Evolutionary conservation across 2,888 invertebrate genomes (phyloP).

Genomic region (Plagodis dolabraria): DNA sequence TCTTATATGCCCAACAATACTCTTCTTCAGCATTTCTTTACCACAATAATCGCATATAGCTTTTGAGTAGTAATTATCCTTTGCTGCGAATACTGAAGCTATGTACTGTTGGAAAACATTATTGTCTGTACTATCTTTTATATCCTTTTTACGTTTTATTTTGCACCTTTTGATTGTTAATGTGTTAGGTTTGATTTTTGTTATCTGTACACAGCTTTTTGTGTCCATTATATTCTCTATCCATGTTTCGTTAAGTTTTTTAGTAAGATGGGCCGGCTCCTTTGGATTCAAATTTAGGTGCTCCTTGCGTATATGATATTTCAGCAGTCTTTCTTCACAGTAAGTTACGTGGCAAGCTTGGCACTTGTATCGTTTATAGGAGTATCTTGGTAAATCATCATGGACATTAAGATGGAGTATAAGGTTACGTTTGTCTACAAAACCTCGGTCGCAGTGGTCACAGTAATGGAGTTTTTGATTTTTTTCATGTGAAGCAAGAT

Average conservation of each 20-base stretch:
- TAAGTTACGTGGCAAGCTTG: constrained; percentile 55
- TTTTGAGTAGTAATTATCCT: constrained; percentile 56
- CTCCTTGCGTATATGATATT: constrained; percentile 60
- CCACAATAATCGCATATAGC: constrained; percentile 70
- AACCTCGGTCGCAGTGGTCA: constrained; percentile 62
- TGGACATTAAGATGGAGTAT: constrained; percentile 60
- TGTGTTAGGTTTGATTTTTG: constrained; percentile 63
- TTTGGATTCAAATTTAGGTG: constrained; percentile 56
- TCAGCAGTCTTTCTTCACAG: constrained; percentile 60
- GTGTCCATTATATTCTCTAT: constrained; percentile 57
- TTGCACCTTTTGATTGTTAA: constrained; percentile 58
- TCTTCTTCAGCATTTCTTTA: constrained; percentile 73
- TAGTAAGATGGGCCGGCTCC: constrained; percentile 41
- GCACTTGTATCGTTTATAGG: constrained; percentile 48
- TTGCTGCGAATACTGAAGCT: constrained; percentile 49
- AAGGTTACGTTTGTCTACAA: constrained; percentile 61
- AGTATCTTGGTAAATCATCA: constrained; percentile 46
- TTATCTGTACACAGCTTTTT: constrained; percentile 62
- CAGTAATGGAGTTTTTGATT: constrained; percentile 49
- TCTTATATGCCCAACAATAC: constrained; percentile 61
- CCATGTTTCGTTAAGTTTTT: constrained; percentile 66
- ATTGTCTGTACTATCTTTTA: constrained; percentile 19
- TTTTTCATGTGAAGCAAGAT: constrained; percentile 48
- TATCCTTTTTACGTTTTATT: constrained; percentile 31
- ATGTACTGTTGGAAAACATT: constrained; percentile 42